Conservation (phyloP, 2,888 invertebrate genomes). For the Thymelicus sylvestris region DNA sequence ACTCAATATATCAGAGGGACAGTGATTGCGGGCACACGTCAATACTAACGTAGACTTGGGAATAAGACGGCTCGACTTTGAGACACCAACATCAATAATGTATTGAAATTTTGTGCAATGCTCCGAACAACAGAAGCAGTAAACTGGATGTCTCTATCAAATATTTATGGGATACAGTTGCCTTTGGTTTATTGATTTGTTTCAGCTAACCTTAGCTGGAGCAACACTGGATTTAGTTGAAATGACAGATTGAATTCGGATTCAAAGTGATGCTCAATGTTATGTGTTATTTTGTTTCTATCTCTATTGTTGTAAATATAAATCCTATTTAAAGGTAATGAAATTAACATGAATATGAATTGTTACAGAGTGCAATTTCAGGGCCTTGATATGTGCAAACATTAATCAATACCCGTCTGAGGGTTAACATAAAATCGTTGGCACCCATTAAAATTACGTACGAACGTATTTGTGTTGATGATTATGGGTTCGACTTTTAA, state of each 20-base stretch:
- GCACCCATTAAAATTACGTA: too few species aligned
- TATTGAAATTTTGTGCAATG: constrained; percentile 32
- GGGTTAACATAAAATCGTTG: too few species aligned
- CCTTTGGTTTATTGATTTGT: constrained; percentile 8
- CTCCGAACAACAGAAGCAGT: constrained; percentile 25
- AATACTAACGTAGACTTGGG: constrained; percentile 62
- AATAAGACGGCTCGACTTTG: constrained; percentile 46
- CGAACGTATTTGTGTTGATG: neutral
- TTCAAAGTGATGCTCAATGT: neutral
- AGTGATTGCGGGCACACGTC: constrained; percentile 64
- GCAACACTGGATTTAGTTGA: neutral
- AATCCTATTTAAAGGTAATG: neutral
- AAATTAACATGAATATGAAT: too few species aligned
- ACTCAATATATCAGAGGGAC: constrained; percentile 40
- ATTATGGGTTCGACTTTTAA: neutral
- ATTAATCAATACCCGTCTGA: too few species aligned
- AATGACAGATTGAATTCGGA: constrained; percentile 2
- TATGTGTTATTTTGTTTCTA: neutral
- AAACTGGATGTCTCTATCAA: constrained; percentile 23
- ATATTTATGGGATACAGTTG: constrained; percentile 27
- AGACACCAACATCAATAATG: constrained; percentile 32
- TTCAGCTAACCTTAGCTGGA: constrained; percentile 11
- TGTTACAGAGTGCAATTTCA: too few species aligned
- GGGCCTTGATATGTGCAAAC: too few species aligned
- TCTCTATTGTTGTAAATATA: neutral